These are phyloP conservation scores for Acleris emargana DNA, from an alignment of 2,888 invertebrate genomes.

Conservation along the genomic window DNA sequence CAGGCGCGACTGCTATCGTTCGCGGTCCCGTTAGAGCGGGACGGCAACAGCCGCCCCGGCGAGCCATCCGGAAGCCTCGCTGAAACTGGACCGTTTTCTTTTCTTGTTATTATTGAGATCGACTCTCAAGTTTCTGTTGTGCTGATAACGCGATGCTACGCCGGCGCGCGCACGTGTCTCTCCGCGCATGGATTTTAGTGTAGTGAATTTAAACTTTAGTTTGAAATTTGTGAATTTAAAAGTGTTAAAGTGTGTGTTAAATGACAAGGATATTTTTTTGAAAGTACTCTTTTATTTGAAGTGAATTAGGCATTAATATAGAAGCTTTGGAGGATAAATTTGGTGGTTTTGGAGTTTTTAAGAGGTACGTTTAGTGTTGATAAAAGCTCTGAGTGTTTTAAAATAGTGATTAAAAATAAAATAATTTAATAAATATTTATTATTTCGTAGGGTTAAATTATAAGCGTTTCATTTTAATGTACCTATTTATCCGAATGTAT, in stretches of 20 bases:
- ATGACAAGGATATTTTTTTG: slow-evolving; percentile 32
- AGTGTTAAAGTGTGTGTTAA: slow-evolving; percentile 23
- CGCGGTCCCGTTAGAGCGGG: slow-evolving; percentile 80
- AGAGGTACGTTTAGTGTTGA: slow-evolving; percentile 34
- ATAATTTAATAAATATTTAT: neutral
- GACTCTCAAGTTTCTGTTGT: slow-evolving; percentile 82
- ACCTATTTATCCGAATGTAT: no score
- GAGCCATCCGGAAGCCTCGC: slow-evolving; percentile 83
- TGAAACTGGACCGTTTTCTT: slow-evolving; percentile 85
- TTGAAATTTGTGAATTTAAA: slow-evolving; percentile 19
- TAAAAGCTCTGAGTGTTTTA: slow-evolving; percentile 4
- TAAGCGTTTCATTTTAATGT: no score
- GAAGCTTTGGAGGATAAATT: slow-evolving; percentile 27
- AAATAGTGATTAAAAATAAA: neutral
- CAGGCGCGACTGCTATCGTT: slow-evolving; percentile 79
- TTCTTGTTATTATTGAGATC: slow-evolving; percentile 84
- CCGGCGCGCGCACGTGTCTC: slow-evolving; percentile 76
- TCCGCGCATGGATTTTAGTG: slow-evolving; percentile 43
- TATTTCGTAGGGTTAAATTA: neutral
- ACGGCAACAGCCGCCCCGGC: slow-evolving; percentile 67
- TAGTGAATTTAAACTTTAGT: slow-evolving; percentile 7
- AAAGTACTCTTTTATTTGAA: slow-evolving; percentile 13
- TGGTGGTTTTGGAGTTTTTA: slow-evolving; percentile 14
- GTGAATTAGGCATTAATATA: slow-evolving; percentile 25
- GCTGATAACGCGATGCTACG: slow-evolving; percentile 83